A percentile compares a stretch with the other conserved stretches of the same genome.
Evolutionary conservation across 1,140 invertebrate genomes (phyloP).

Genomic region (Carposina sasakii): DNA sequence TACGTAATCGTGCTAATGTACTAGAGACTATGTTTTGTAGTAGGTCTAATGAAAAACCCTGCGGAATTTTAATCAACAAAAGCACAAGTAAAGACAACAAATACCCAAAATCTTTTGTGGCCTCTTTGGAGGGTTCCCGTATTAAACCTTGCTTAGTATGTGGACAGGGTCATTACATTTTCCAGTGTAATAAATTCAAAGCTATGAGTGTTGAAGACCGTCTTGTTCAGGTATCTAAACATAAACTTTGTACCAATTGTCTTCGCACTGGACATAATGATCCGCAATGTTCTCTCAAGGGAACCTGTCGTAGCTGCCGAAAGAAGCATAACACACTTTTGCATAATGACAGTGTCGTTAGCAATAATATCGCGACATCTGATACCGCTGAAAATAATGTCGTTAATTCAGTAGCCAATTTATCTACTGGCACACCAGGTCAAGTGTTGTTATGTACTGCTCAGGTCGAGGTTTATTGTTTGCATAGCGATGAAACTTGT

Average conservation of each 20-base stretch:
- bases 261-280: neutral
- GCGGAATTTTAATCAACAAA: neutral
- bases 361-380: too few species aligned
- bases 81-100: neutral
- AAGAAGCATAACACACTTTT: neutral
- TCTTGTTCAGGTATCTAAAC: neutral
- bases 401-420: neutral
- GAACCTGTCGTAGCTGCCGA: neutral
- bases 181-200: neutral
- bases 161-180: neutral
- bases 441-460: conserved; percentile 9
- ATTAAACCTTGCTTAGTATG: neutral
- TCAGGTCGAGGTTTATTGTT: conserved; percentile 4
- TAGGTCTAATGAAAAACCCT: neutral
- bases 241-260: neutral
- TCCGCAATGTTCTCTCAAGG: neutral
- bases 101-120: neutral
- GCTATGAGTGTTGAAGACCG: neutral
- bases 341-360: too few species aligned
- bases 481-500: neutral
- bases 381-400: too few species aligned
- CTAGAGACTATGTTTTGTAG: neutral
- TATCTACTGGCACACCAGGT: neutral
- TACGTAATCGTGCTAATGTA: neutral
- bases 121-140: neutral